Evolutionary conservation across 1,140 invertebrate species (phyloP).

Genomic region (Drosophila arawakana): DNA sequence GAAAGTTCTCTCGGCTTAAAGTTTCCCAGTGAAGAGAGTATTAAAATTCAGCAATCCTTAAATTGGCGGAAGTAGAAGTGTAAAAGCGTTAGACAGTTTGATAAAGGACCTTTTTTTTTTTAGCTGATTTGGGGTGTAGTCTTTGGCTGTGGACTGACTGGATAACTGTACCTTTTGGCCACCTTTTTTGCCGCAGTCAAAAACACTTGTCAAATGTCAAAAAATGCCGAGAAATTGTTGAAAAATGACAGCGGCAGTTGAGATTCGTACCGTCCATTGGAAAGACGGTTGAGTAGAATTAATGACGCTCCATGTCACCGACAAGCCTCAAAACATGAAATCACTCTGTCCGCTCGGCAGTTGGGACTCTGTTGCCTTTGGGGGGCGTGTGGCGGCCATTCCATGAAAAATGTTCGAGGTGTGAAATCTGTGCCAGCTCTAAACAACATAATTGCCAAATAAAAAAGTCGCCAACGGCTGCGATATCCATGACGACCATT

Average conservation of each 20-base stretch:
- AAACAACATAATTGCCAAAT: slow-evolving; percentile 83
- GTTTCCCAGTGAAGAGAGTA: too few species aligned
- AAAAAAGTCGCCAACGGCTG: slow-evolving; percentile 73
- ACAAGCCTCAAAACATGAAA: slow-evolving; percentile 81
- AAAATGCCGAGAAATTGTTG: slow-evolving; percentile 66
- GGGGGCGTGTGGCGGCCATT: slow-evolving; percentile 37
- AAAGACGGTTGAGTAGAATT: slow-evolving; percentile 52
- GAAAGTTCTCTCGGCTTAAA: neutral
- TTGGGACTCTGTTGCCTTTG: neutral
- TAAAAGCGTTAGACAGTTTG: slow-evolving; percentile 36
- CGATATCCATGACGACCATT: slow-evolving; percentile 56
- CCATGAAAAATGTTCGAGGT: slow-evolving; percentile 78
- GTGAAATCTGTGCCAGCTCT: slow-evolving; percentile 74
- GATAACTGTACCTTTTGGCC: slow-evolving; percentile 53
- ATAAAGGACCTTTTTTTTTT: slow-evolving; percentile 14
- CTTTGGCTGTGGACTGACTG: neutral
- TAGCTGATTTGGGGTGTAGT: neutral
- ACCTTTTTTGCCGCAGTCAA: slow-evolving; percentile 66
- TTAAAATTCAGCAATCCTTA: neutral
- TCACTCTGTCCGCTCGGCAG: slow-evolving; percentile 56
- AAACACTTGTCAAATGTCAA: slow-evolving; percentile 80
- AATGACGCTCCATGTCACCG: slow-evolving; percentile 81
- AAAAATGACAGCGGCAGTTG: slow-evolving; percentile 67
- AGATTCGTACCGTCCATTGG: slow-evolving; percentile 16
- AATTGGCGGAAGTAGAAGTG: neutral